phyloP scores from a whole-genome alignment of 2,797 vertebrate species.

The Enteromius mattozi region DNA sequence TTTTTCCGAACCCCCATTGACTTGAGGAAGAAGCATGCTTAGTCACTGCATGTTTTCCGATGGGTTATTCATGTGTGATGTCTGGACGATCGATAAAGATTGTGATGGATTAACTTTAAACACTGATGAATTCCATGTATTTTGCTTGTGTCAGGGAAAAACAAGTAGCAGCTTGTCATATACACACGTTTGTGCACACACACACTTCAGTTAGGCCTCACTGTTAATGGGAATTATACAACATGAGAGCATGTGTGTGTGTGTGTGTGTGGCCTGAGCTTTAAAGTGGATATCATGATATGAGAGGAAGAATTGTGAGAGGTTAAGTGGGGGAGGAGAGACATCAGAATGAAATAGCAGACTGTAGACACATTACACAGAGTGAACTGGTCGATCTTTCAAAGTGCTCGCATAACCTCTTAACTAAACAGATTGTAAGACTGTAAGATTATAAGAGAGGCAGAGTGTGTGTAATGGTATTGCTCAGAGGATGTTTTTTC shows the following conservation, averaged over 20 bases:
- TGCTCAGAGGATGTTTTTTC: not conserved
- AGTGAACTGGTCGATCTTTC: constrained; percentile 22
- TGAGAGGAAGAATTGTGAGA: constrained; percentile 17
- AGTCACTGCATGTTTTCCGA: constrained; percentile 7
- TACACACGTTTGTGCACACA: constrained; percentile 46
- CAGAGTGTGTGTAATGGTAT: not conserved
- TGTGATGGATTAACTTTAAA: constrained; percentile 74
- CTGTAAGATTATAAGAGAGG: not conserved
- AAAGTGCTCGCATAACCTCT: constrained; percentile 28
- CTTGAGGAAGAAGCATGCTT: constrained; percentile 8
- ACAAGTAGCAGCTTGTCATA: constrained; percentile 58
- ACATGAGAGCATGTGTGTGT: constrained; percentile 16
- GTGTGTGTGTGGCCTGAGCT: not conserved
- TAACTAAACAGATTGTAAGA: constrained; percentile 21
- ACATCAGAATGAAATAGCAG: constrained; percentile 8
- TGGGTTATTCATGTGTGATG: constrained; percentile 41
- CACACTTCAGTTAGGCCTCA: not conserved
- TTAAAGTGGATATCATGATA: constrained; percentile 20
- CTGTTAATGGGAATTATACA: constrained; percentile 9
- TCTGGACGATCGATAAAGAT: constrained; percentile 54
- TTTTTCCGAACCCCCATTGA: constrained; percentile 30
- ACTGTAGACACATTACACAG: constrained; percentile 41
- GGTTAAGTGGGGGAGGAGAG: constrained; percentile 27
- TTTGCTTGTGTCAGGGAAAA: constrained; percentile 66
- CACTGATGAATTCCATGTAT: constrained; percentile 57